phyloP scores from a whole-genome alignment of 2,888 invertebrate genomes.

The Pammene fasciana region DNA sequence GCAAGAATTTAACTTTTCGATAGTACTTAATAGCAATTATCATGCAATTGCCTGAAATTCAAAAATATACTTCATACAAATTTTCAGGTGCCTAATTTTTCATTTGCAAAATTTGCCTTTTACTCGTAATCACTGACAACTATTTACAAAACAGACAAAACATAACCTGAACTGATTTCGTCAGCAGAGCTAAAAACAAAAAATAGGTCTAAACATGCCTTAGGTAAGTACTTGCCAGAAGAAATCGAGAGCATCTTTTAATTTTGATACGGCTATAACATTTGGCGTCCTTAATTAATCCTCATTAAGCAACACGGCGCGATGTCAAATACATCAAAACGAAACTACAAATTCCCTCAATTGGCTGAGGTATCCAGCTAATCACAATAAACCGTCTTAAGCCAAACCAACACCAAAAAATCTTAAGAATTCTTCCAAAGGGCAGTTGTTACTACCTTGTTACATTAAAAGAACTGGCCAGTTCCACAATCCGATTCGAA shows the following conservation, averaged over 20 bases:
- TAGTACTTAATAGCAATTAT: too few relatives aligned
- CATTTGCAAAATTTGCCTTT: too few relatives aligned
- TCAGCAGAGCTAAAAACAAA: background rate
- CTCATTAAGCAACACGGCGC: slow-evolving; percentile 12
- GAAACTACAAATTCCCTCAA: slow-evolving; percentile 30
- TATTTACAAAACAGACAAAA: too few relatives aligned
- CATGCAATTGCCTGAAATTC: too few relatives aligned
- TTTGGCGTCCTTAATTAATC: slow-evolving; percentile 5
- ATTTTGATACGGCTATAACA: background rate
- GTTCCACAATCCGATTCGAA: background rate
- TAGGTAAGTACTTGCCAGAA: background rate
- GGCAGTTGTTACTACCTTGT: slow-evolving; percentile 14
- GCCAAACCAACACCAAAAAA: background rate
- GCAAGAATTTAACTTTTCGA: too few relatives aligned
- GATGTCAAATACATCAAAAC: slow-evolving; percentile 31
- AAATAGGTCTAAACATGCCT: background rate
- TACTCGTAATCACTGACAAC: too few relatives aligned
- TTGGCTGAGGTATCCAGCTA: slow-evolving; percentile 38
- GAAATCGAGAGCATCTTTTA: background rate
- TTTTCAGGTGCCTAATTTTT: too few relatives aligned
- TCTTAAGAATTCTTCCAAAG: background rate
- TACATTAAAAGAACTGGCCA: background rate
- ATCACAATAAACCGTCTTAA: slow-evolving; percentile 26
- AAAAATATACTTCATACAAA: too few relatives aligned
- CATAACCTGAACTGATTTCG: too few relatives aligned